Evolutionary conservation across 1,140 invertebrate genomes (phyloP).

Genomic region (Leptinotarsa defecta): DNA sequence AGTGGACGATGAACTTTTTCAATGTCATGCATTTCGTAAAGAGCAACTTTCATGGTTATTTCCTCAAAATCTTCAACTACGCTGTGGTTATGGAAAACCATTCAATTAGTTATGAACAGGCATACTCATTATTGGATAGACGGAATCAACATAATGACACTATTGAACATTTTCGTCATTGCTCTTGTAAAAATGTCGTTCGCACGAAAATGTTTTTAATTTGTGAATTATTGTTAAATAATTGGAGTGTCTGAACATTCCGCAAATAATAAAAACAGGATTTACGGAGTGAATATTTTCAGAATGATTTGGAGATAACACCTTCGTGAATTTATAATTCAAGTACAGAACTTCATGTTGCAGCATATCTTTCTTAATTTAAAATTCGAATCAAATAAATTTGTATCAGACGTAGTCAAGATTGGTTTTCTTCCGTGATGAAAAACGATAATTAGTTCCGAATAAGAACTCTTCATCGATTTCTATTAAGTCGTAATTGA

Average conservation of each 20-base stretch:
- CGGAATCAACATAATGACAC: neutral
- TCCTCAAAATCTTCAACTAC: too few species aligned
- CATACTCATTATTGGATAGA: too few species aligned
- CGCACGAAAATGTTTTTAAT: neutral
- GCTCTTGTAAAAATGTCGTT: neutral
- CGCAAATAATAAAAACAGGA: neutral
- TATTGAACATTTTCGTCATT: too few species aligned
- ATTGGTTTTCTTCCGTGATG: conserved; percentile 16
- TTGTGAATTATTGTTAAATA: neutral
- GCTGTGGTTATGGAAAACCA: too few species aligned
- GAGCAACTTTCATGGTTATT: too few species aligned
- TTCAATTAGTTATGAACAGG: too few species aligned
- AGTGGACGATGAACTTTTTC: too few species aligned
- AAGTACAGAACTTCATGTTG: conserved; percentile 20
- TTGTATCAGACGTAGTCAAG: conserved; percentile 7
- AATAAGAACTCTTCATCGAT: neutral
- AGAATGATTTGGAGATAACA: conserved; percentile 24
- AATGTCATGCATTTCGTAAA: too few species aligned
- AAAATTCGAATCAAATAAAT: conserved; percentile 22
- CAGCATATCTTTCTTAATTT: conserved; percentile 24
- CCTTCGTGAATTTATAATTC: conserved; percentile 14
- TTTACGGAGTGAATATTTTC: neutral
- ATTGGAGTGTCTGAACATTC: neutral
- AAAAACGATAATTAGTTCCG: neutral
- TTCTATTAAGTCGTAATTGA: too few species aligned